Base-by-base conservation (phyloP, 1,140 invertebrate species). In the Drosophila pandora region DNA sequence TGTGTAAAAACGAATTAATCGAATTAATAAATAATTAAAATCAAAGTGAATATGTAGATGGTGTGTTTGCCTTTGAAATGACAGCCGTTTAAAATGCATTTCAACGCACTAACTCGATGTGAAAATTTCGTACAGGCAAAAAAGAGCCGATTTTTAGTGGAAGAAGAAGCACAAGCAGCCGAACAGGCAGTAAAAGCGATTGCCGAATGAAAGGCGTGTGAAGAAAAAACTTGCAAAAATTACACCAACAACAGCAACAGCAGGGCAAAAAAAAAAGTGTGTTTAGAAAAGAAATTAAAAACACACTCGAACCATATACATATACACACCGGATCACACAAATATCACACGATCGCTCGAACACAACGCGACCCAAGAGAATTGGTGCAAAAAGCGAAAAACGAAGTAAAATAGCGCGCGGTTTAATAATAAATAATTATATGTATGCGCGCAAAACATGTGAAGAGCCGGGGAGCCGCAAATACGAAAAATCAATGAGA, bases 371-470 rank as follows among this genome's bases (percentile, higher is more conserved):
- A 79, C 60, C 71, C 60, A 83, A 72, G 60, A 78, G 74, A 85
- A 85, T 82, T 87, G 75, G 82, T 88, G 83, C 83, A 83, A 83
- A 87, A 76, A 76, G 72, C 60, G 47, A 73, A 75, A 75, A 75
- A 57, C 61, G 41, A 75, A 75, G 71, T 57, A 75, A 75, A 81
- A 68, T 74, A 76, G 83, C 83, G 83, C 75, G 83, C 83, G 83
- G 83, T 87, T 87, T 87, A 88, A 87, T 87, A 88, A 87, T 88
- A 87, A 88, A 87, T 81, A 87, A 87, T 88, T 88, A 83, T 87
- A 82, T 76, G 71, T 85, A 76, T 81, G 82, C 64, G 77, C 82
- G 74, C 69, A 81, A 87, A 74, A 75, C 68, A 85, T 78, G 76
- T 81, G 82, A 85, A 68, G 54, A 68, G 76, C 82, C 76, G 82